These are phyloP conservation scores for Pseudococcus viburni DNA, from an alignment of 2,888 invertebrate species.

Conservation along the genomic window DNA sequence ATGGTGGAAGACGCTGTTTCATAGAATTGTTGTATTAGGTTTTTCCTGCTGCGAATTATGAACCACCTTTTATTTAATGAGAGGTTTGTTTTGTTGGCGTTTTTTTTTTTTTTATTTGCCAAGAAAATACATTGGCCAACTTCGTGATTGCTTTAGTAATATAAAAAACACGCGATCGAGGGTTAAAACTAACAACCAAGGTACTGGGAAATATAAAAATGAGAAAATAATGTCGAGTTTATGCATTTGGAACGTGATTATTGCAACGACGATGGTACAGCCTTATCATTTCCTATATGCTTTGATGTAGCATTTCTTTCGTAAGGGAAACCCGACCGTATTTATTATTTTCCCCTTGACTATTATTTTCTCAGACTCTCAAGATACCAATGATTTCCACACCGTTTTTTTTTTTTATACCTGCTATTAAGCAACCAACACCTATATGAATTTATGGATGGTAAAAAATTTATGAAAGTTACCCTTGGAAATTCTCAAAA, in stretches of 20 bases:
- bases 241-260: conserved; percentile 46
- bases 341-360: not conserved
- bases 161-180: conserved; percentile 2
- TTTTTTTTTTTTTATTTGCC: not conserved
- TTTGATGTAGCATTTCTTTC: not conserved
- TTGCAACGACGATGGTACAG: not conserved
- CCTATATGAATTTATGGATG: too few relatives aligned
- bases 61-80: not conserved
- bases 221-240: not conserved
- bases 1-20: not conserved
- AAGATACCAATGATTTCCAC: not conserved
- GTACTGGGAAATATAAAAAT: conserved; percentile 7
- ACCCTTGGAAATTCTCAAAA: too few relatives aligned
- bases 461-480: too few relatives aligned
- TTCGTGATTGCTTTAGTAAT: conserved; percentile 9
- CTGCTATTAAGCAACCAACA: too few relatives aligned
- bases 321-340: not conserved
- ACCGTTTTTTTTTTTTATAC: not conserved
- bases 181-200: not conserved
- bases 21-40: not conserved
- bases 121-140: not conserved
- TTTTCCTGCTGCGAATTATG: not conserved
- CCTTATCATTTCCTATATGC: not conserved
- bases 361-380: not conserved
- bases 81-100: not conserved